Evolutionary conservation across 1,140 invertebrate genomes (phyloP).

Genomic region (Phthorimaea operculella): DNA sequence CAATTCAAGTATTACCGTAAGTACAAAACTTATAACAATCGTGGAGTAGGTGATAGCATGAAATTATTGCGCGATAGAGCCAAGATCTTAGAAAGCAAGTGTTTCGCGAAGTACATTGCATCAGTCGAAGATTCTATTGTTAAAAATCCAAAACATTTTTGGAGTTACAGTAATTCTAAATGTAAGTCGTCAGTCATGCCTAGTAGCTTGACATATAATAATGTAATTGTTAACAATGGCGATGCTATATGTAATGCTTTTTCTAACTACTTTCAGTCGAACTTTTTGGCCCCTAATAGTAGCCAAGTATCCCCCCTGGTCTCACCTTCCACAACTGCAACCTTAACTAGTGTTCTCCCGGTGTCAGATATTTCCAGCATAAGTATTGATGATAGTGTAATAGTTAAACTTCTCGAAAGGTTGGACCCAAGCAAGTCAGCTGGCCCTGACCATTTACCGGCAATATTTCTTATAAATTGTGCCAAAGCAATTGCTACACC

Average conservation of each 20-base stretch:
- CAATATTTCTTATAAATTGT: too few species aligned
- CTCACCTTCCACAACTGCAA: too few species aligned
- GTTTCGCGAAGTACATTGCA: neutral
- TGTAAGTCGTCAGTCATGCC: neutral
- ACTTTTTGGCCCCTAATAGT: neutral
- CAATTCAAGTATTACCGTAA: neutral
- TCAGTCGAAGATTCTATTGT: neutral
- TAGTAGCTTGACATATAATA: too few species aligned
- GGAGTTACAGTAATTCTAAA: neutral
- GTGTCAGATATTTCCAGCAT: too few species aligned
- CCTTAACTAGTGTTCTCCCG: too few species aligned
- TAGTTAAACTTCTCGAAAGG: too few species aligned
- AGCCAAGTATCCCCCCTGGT: too few species aligned
- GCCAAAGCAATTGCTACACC: too few species aligned
- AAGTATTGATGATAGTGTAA: too few species aligned
- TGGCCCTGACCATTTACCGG: too few species aligned
- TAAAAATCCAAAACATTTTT: neutral
- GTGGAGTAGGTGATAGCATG: neutral
- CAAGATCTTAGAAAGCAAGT: neutral
- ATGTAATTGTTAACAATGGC: neutral
- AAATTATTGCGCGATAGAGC: neutral
- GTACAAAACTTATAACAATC: neutral
- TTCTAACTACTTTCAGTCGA: neutral
- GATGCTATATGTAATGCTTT: neutral
- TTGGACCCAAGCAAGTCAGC: too few species aligned